Evolutionary conservation across 2,797 vertebrate species (phyloP).

Genomic region (Pogonophryne albipinna): DNA sequence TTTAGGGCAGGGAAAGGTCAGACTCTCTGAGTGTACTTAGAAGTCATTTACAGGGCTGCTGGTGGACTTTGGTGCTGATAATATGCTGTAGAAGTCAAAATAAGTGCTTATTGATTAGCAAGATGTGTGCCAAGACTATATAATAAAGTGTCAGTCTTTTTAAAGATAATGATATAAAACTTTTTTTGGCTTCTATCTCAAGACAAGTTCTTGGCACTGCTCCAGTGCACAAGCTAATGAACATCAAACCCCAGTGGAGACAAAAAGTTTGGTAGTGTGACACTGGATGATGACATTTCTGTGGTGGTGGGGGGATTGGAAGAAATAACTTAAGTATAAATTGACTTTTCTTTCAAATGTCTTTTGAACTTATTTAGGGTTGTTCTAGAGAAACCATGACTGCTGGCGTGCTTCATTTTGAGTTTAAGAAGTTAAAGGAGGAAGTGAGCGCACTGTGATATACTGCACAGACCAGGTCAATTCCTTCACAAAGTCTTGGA

Average conservation of each 20-base stretch:
- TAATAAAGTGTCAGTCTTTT: not conserved
- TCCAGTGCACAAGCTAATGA: conserved; percentile 7
- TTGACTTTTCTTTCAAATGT: not conserved
- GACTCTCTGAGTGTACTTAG: not conserved
- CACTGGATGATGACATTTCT: conserved; percentile 2
- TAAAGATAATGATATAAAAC: not conserved
- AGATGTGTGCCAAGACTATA: not conserved
- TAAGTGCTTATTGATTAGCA: not conserved
- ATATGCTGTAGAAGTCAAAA: not conserved
- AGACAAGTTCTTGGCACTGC: not conserved
- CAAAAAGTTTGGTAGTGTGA: not conserved
- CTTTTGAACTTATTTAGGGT: no score
- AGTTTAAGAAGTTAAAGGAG: not conserved
- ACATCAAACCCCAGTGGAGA: conserved; percentile 11
- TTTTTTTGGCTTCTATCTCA: not conserved
- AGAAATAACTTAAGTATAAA: conserved; percentile 8
- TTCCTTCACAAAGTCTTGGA: not conserved
- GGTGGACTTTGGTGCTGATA: not conserved
- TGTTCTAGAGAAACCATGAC: not conserved
- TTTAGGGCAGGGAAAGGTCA: conserved; percentile 50
- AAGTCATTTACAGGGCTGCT: conserved; percentile 16
- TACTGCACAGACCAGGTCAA: not conserved
- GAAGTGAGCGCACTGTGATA: not conserved
- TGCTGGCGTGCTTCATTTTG: not conserved
- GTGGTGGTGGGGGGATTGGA: not conserved